Base-by-base conservation (phyloP, 2,797 vertebrate genomes). In the Micropoecilia bifurca region DNA sequence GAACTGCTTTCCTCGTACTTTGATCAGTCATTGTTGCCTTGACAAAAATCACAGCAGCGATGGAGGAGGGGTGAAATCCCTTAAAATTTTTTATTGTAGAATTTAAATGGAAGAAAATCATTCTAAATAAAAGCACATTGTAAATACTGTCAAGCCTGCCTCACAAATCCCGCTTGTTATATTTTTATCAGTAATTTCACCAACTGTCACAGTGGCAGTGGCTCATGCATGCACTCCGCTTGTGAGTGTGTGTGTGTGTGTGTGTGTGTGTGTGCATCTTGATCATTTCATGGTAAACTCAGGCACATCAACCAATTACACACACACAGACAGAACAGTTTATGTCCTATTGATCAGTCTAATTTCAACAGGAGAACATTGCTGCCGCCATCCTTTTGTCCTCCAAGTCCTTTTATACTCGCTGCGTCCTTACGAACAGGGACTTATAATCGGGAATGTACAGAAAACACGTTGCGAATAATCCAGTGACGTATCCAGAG, bases 331-430 rank as follows among this genome's bases (percentile, higher is more conserved):
- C 85, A 89, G 76, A 47, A 78, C 82, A 77, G 81, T 87, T 91
- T 82, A 80, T 85, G 83, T 89, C 78, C 80, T 74, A 90, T 90
- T 90, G 88, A 92, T 93, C 83, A 66, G 78, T 85, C 85, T 90
- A 83, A 90, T 92, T 91, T 78, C 88, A 83, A 82, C 83, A 76
- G 78, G 53, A 88, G 77, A 77, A 87, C 87, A 80, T 90, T 83
- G 87, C 75, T 82, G 87, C 73, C 50, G 69, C 48, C 33, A 55
- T 87, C 81, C 82, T 82, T 88, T 89, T 90, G 83, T 46, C 68
- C 43, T 46, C 43, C 25, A 46, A 71, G 43, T 71, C 43, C 43
- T 46, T 71, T 71, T 8, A 71, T 30, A 18, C 6, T 46, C 3
- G 13, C 0, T 28, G 43, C 3, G 6, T 28, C 43, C n/a, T 18